A percentile compares a stretch with the other conserved stretches of the same genome.
phyloP scores from a whole-genome alignment of 1,140 invertebrate species.

The Ctenoplectra terminalis region DNA sequence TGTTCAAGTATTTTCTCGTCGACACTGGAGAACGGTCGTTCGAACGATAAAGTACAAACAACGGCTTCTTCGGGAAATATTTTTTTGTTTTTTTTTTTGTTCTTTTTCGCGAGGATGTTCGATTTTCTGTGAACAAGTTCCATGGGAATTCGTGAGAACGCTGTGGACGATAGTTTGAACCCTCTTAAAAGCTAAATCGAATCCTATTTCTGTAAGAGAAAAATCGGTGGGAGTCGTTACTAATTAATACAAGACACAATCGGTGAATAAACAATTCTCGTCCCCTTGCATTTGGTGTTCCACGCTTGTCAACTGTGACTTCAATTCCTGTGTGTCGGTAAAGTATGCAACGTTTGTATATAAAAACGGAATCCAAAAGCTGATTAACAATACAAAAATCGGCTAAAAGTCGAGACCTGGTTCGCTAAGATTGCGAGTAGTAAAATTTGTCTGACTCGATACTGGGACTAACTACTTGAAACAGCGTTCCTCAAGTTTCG shows the following conservation, averaged over 20 bases:
- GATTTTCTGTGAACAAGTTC: background rate
- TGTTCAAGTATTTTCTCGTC: background rate
- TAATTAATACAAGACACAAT: constrained; percentile 52
- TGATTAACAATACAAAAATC: constrained; percentile 24
- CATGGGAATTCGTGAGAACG: constrained; percentile 31
- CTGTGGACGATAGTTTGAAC: constrained; percentile 17
- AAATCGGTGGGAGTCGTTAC: constrained; percentile 17
- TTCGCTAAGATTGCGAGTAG: background rate
- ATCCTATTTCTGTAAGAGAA: constrained; percentile 31
- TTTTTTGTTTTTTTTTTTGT: background rate
- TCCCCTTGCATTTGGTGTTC: background rate
- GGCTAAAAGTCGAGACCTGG: background rate
- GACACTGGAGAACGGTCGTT: background rate
- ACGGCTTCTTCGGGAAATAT: too few species aligned
- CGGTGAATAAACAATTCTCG: constrained; percentile 43
- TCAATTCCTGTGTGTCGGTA: constrained; percentile 38
- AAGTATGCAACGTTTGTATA: constrained; percentile 31
- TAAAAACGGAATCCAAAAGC: constrained; percentile 48
- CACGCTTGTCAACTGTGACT: constrained; percentile 6
- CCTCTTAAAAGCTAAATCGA: constrained; percentile 42
- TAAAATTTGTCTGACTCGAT: background rate
- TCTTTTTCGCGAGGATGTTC: background rate
- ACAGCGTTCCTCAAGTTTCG: constrained; percentile 31
- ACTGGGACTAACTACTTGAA: constrained; percentile 22
- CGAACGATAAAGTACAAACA: constrained; percentile 10